Conservation (phyloP, 2,797 vertebrate genomes). For the Hoplostethus atlanticus region DNA sequence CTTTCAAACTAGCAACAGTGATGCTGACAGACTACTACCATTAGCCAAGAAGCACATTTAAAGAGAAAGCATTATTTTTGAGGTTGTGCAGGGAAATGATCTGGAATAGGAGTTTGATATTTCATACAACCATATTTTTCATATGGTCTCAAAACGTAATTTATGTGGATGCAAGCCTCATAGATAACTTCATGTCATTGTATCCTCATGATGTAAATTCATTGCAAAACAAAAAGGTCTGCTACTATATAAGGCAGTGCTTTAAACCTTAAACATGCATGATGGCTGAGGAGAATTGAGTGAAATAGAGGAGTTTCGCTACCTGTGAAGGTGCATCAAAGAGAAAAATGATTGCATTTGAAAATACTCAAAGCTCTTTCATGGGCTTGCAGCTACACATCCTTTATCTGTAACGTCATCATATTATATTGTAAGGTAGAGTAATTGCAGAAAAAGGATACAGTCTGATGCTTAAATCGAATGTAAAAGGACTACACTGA, state of each 20-base stretch:
- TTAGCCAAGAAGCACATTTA: slow-evolving; percentile 26
- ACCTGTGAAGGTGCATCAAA: slow-evolving; percentile 40
- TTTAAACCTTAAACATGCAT: slow-evolving; percentile 43
- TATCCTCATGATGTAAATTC: slow-evolving; percentile 7
- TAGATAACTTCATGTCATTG: slow-evolving; percentile 7
- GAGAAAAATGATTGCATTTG: slow-evolving; percentile 48
- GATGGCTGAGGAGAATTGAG: slow-evolving; percentile 44
- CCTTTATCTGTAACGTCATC: slow-evolving; percentile 34
- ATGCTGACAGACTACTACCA: slow-evolving; percentile 2
- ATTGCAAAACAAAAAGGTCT: slow-evolving; percentile 20
- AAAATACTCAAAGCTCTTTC: slow-evolving; percentile 25
- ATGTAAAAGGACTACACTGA: slow-evolving; percentile 9
- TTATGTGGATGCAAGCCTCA: slow-evolving; percentile 12
- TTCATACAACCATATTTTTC: slow-evolving; percentile 28
- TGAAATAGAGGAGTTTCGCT: slow-evolving; percentile 46
- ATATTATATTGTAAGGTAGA: slow-evolving; percentile 35
- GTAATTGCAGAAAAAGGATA: slow-evolving; percentile 24
- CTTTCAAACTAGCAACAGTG: slow-evolving; percentile 54
- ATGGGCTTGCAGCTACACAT: slow-evolving; percentile 35
- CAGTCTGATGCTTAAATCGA: neutral
- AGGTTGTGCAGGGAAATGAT: slow-evolving; percentile 10
- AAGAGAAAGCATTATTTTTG: slow-evolving; percentile 26
- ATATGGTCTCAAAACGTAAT: neutral
- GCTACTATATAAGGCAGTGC: slow-evolving; percentile 21
- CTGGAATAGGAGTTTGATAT: neutral